Conservation (phyloP, 2,888 invertebrate genomes). For the Ctenicera cuprea region DNA sequence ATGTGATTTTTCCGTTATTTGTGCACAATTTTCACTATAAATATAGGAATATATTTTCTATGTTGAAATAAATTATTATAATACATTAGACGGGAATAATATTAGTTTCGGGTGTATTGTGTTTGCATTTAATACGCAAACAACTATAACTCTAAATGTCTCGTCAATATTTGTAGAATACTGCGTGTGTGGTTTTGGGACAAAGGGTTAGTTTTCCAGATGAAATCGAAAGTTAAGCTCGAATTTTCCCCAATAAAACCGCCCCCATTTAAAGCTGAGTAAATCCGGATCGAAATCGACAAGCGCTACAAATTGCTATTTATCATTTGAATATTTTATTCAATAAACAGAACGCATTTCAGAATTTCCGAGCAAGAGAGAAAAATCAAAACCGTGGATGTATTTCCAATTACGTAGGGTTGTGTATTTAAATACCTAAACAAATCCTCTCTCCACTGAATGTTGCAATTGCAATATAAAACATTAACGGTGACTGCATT, state of each 20-base stretch:
- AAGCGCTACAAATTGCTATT: slow-evolving; percentile 15
- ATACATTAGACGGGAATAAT: background rate
- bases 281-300: slow-evolving; percentile 16
- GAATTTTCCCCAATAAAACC: background rate
- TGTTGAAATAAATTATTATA: too few species aligned
- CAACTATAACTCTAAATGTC: background rate
- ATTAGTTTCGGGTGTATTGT: background rate
- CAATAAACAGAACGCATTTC: slow-evolving; percentile 12
- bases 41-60: background rate
- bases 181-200: background rate
- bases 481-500: slow-evolving; percentile 47
- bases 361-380: background rate
- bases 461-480: slow-evolving; percentile 44
- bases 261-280: slow-evolving; percentile 1
- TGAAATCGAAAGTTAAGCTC: slow-evolving; percentile 4
- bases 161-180: slow-evolving; percentile 7
- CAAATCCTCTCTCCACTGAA: slow-evolving; percentile 28
- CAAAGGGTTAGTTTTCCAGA: slow-evolving; percentile 3
- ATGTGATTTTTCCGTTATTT: background rate
- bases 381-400: background rate
- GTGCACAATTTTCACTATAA: background rate
- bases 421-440: slow-evolving; percentile 20
- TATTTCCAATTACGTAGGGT: slow-evolving; percentile 12
- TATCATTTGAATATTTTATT: slow-evolving; percentile 18
- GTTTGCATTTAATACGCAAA: slow-evolving; percentile 7